Conservation (phyloP, 1,140 invertebrate species). For the Linepithema humile region DNA sequence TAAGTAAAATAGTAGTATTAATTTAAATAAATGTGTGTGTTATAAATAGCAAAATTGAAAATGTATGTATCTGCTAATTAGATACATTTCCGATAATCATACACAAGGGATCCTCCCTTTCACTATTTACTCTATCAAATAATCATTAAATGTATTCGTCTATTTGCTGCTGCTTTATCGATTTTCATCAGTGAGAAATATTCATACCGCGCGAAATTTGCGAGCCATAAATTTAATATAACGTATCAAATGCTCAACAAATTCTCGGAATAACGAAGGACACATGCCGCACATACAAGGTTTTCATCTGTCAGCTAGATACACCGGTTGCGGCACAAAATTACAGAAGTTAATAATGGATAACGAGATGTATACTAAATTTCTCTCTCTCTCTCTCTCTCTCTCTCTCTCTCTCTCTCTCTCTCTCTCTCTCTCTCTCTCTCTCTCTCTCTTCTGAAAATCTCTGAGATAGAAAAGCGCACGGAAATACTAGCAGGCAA, state of each 20-base stretch:
- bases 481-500: not conserved
- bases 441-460: too few species aligned
- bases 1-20: not conserved
- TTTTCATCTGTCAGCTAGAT: not conserved
- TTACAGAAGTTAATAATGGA: slow-evolving; percentile 10
- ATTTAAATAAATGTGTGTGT: not conserved
- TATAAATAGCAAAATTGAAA: not conserved
- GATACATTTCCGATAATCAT: too few species aligned
- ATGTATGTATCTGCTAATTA: not conserved
- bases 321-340: not conserved
- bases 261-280: not conserved
- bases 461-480: not conserved
- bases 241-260: not conserved
- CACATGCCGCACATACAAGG: not conserved
- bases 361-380: not conserved
- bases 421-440: too few species aligned
- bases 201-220: not conserved
- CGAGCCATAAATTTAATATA: slow-evolving; percentile 3
- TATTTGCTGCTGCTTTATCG: not conserved
- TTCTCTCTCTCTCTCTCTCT: too few species aligned
- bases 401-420: too few species aligned
- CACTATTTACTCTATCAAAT: not conserved
- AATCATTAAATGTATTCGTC: not conserved
- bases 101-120: not conserved
- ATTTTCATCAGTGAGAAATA: slow-evolving; percentile 4